Evolutionary conservation across 2,888 invertebrate species (phyloP), one percentile per base, ranked within the genome.

Genomic region (Sminthurides aquaticus): DNA sequence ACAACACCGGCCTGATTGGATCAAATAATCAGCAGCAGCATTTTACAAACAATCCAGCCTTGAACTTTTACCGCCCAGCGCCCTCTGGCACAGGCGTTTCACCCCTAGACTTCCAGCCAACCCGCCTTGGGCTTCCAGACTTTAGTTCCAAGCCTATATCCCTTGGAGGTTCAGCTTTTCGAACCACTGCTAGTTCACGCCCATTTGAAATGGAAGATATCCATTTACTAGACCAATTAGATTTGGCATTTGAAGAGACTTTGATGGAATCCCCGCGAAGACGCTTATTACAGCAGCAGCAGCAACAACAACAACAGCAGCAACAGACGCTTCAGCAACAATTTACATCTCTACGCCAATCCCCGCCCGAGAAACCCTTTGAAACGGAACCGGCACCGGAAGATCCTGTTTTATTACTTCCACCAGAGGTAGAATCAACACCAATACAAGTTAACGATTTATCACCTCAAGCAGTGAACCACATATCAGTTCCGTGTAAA

Each of bases 171-270:
- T 55, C 55, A 43, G 26, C 48, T 2, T 48, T 49, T 24, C 69
- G 72, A 22, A 69, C 71, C 28, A 69, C 72, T 43, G 74, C 72
- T 22, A 71, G 71, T 62, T 73, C 73, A 34, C 48, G 62, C 57
- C 74, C 74, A 25, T 74, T 74, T 67, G 74, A 74, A 62, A 59
- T 72, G 63, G 74, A 74, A 67, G 72, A 74, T 67, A 62, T 72
- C 56, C 70, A 72, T 69, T 68, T 74, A 54, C 67, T 74, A 57
- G 73, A 74, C 62, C 74, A 74, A 61, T 68, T 74, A 18, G 74
- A 74, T 64, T 62, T 73, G 25, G 74, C 73, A 11, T 74, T 74
- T 56, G 75, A 75, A 62, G 73, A 74, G 63, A 73, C 73, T 15
- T 60, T 74, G 8, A 67, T 70, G 68, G 70, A 73, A 24, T 18